These are phyloP conservation scores for Yponomeuta sedellus DNA, from an alignment of 2,888 invertebrate genomes.

Conservation along the genomic window DNA sequence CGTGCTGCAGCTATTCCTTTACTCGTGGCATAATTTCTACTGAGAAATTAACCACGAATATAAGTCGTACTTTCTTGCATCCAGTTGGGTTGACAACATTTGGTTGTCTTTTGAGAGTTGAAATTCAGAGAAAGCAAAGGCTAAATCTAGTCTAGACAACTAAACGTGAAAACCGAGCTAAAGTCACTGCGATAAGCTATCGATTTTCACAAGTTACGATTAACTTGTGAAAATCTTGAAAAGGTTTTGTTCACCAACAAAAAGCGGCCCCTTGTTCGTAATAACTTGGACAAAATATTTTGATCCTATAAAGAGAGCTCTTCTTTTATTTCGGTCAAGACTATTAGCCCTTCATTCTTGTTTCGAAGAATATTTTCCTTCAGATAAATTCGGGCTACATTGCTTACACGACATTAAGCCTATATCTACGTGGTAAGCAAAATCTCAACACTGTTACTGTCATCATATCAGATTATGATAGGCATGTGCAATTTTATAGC, in stretches of 20 bases:
- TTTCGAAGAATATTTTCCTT: conserved; percentile 5
- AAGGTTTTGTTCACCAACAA: conserved; percentile 7
- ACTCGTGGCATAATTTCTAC: too few relatives aligned
- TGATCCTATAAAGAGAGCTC: background rate
- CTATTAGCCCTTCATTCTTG: background rate
- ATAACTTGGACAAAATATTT: conserved; percentile 5
- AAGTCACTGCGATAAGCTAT: background rate
- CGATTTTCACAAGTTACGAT: too few relatives aligned
- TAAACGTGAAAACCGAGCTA: background rate
- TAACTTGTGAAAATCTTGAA: conserved; percentile 11
- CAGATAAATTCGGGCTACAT: background rate
- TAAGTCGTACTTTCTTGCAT: background rate
- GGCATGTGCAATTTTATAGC: background rate
- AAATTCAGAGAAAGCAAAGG: background rate
- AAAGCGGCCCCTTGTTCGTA: background rate
- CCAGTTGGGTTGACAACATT: background rate
- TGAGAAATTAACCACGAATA: background rate
- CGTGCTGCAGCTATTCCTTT: background rate
- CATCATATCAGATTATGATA: background rate
- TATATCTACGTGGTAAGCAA: background rate
- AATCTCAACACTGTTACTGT: background rate
- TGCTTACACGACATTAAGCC: background rate
- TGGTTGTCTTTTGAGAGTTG: background rate
- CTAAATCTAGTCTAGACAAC: conserved; percentile 9
- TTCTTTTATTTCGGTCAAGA: background rate